A percentile compares a stretch with the other conserved stretches of the same genome.
phyloP scores from a whole-genome alignment of 2,797 vertebrate genomes.

The Chloroceryle amazona region DNA sequence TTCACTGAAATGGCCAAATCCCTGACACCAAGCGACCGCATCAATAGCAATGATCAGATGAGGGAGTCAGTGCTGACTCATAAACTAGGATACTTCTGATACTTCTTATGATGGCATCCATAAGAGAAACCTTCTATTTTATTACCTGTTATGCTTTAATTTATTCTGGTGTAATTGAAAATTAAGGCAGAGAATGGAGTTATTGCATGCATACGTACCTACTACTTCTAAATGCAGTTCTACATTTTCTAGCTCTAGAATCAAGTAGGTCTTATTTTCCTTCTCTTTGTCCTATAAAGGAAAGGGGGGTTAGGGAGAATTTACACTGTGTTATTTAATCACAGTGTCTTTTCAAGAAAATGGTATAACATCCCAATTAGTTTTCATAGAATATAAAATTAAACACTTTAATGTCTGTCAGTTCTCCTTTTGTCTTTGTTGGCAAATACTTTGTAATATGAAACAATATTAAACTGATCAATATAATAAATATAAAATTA shows the following conservation, averaged over 20 bases:
- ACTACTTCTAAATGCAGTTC: background rate
- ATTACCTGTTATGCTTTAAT: background rate
- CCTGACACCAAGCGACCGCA: background rate
- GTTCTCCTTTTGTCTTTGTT: background rate
- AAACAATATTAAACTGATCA: background rate
- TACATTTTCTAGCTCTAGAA: background rate
- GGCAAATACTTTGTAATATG: background rate
- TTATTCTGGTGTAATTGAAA: background rate
- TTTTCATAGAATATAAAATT: background rate
- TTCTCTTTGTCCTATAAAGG: background rate
- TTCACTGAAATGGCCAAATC: background rate
- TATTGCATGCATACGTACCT: background rate
- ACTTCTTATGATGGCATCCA: fast-evolving
- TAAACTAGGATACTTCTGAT: background rate
- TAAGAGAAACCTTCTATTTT: background rate
- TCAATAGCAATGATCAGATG: background rate
- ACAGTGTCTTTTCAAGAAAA: background rate
- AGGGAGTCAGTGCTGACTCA: background rate
- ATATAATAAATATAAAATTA: background rate
- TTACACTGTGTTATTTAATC: background rate
- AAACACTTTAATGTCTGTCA: background rate
- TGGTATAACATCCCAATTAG: background rate
- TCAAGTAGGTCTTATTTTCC: background rate
- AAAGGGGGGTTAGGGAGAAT: fast-evolving
- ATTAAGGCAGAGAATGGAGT: background rate